A percentile compares a stretch with the other conserved stretches of the same genome.
phyloP scores from a whole-genome alignment of 2,113 vertebrate species.

The Theristicus caerulescens region DNA sequence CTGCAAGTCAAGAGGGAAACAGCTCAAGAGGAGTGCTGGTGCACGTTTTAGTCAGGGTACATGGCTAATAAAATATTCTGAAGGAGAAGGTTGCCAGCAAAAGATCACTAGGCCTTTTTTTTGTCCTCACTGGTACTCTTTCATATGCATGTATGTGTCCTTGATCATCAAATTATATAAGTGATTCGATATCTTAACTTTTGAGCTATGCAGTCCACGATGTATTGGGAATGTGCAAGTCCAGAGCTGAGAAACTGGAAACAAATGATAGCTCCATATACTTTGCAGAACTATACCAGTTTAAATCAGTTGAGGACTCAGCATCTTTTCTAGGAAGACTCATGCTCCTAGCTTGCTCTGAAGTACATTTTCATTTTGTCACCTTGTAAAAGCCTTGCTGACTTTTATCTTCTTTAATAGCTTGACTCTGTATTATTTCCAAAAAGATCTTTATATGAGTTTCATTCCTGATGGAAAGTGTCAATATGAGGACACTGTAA shows the following conservation, averaged over 20 bases:
- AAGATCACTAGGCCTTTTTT: neutral
- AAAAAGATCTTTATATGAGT: neutral
- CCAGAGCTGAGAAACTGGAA: neutral
- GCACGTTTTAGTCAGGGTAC: neutral
- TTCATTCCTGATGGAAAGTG: neutral
- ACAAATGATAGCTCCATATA: neutral
- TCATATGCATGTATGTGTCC: neutral
- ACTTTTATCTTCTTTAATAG: conserved; percentile 8
- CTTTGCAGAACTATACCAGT: neutral
- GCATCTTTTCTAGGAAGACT: neutral
- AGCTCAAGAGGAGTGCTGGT: neutral
- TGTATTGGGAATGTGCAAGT: neutral
- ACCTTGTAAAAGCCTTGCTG: neutral
- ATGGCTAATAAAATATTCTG: neutral
- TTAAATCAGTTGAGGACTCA: neutral
- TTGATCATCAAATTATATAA: neutral
- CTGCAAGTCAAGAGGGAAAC: neutral
- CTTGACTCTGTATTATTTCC: neutral
- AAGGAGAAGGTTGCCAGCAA: neutral
- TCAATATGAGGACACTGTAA: neutral
- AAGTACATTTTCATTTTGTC: conserved; percentile 1
- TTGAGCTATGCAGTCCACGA: neutral
- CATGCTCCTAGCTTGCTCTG: neutral
- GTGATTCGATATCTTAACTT: neutral
- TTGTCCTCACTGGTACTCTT: neutral